These are phyloP conservation scores for Catocala fraxini DNA, from an alignment of 2,888 invertebrate species.

Conservation along the genomic window DNA sequence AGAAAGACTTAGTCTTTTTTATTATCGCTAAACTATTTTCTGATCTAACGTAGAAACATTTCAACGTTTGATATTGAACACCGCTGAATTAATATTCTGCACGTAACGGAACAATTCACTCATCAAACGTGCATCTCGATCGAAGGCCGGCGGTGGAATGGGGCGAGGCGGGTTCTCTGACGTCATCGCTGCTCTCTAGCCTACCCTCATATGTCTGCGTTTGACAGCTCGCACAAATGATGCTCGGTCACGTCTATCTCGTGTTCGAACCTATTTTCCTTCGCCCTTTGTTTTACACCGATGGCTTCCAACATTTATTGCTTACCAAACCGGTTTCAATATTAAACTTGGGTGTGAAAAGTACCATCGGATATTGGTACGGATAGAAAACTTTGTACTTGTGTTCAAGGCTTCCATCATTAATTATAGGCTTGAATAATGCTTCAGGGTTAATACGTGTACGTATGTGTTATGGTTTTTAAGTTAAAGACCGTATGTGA, in stretches of 20 bases:
- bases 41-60: conserved; percentile 15
- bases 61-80: conserved; percentile 21
- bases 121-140: conserved; percentile 39
- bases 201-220: conserved; percentile 59
- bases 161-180: conserved; percentile 36
- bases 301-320: conserved; percentile 42
- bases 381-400: conserved; percentile 35
- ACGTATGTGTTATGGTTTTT: conserved; percentile 26
- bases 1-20: not conserved
- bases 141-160: conserved; percentile 30
- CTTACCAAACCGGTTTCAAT: conserved; percentile 38
- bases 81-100: conserved; percentile 31
- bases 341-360: conserved; percentile 28
- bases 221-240: conserved; percentile 62
- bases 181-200: conserved; percentile 52
- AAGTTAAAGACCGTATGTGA: conserved; percentile 7
- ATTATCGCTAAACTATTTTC: conserved; percentile 25
- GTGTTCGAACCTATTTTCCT: conserved; percentile 37
- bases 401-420: conserved; percentile 40
- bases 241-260: conserved; percentile 51
- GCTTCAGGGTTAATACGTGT: conserved; percentile 29
- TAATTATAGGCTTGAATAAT: conserved; percentile 39
- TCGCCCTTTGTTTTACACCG: conserved; percentile 49
- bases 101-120: conserved; percentile 35
- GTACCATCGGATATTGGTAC: conserved; percentile 47